Base-by-base conservation (phyloP, 2,113 vertebrate genomes). In the Salvelinus alpinus region DNA sequence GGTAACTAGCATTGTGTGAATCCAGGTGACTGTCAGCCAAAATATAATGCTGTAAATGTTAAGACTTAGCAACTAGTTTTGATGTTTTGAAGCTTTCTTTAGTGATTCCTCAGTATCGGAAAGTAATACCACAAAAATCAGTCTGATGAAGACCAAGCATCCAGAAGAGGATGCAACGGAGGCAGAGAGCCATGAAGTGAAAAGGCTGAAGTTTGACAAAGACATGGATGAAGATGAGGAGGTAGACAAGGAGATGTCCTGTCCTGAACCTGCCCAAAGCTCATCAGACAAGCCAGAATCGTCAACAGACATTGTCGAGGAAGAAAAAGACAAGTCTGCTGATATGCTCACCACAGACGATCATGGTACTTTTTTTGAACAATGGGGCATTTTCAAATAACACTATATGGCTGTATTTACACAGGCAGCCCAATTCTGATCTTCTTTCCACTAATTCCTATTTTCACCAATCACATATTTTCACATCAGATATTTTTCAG, bases 161-260 rank as follows among this genome's bases (percentile, higher is more conserved):
- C 78, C 87, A 0, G 85, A 89, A 0, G 88, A 83, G 68, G 94
- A 93, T 11, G 76, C 92, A 47, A 85, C 86, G 78, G 94, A 95
- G 72, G 83, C 90, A 8, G 94, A 95, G 59, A 93, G 91, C 0
- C 96, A 88, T 5, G 94, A 96, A 71, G 95, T 95, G 54, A 99
- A 99, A 91, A 96, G 96, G 91, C 94, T 97, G 70, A 97, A 96
- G 80, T 95, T 95, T 88, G 94, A 97, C 72, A 90, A 92, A 18
- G 89, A 95, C 74, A 87, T 80, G 4, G 94, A 84, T 0, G 71
- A 67, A 4, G 88, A 88, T 86, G 91, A 92, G 82, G 80, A 75
- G 8, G 81, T 92, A 68, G 89, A 87, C 5, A 92, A 93, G 72
- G 84, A 88, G 38, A 78, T 90, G 22, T 90, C 87, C 71, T 90